Evolutionary conservation across 2,888 invertebrate genomes (phyloP).

Genomic region (Tolmerus cingulatus): DNA sequence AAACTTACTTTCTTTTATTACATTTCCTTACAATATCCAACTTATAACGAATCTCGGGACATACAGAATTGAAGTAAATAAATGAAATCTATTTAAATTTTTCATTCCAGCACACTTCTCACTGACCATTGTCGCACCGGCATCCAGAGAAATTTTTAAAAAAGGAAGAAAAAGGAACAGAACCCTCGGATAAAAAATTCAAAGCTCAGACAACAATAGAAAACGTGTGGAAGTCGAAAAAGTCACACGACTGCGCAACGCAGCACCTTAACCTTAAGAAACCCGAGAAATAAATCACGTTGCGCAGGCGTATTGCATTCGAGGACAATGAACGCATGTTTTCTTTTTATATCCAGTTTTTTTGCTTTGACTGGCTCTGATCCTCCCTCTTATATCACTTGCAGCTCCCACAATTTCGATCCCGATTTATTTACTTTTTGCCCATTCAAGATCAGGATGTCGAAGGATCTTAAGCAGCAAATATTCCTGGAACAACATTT

Average conservation of each 20-base stretch:
- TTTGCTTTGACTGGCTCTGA: background rate
- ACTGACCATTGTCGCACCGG: background rate
- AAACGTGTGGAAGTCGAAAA: slow-evolving; percentile 27
- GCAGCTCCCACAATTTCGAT: slow-evolving; percentile 5
- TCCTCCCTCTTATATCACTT: slow-evolving; percentile 15
- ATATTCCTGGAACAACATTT: slow-evolving; percentile 32
- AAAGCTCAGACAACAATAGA: slow-evolving; percentile 16
- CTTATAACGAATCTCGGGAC: background rate
- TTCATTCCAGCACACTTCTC: background rate
- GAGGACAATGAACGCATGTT: slow-evolving; percentile 15
- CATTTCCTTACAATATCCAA: no score
- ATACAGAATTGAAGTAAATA: background rate
- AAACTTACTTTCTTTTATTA: no score
- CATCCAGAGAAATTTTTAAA: background rate
- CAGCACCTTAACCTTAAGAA: background rate
- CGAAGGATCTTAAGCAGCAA: background rate
- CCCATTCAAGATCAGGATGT: background rate
- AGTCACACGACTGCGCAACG: background rate
- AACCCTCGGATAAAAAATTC: slow-evolving; percentile 2
- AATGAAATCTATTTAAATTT: background rate
- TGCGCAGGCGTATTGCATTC: slow-evolving; percentile 20
- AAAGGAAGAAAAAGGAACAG: background rate
- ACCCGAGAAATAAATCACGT: slow-evolving; percentile 30
- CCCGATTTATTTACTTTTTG: slow-evolving; percentile 25
- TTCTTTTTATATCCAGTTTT: background rate